These are phyloP conservation scores for Lasiurus cinereus DNA, from an alignment of 2,113 vertebrate species.

Conservation along the genomic window DNA sequence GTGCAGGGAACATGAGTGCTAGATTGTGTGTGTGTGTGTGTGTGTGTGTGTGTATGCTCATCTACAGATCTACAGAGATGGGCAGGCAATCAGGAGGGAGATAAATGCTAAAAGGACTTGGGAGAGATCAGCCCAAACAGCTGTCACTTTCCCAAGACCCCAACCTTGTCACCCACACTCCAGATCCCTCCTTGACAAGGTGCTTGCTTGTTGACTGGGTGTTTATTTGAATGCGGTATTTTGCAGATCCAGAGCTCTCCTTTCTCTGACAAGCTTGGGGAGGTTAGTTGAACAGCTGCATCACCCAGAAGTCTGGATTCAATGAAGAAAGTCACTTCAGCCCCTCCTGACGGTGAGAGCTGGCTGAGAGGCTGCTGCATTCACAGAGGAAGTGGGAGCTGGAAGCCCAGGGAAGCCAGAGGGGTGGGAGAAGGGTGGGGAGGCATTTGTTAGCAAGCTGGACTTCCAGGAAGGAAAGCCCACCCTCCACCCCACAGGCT, in stretches of 20 bases:
- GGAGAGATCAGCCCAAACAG: not conserved
- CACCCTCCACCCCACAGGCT: not conserved
- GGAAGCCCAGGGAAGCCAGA: not conserved
- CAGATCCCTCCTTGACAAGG: not conserved
- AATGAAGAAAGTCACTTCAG: not conserved
- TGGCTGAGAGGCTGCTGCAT: not conserved
- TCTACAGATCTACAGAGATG: not conserved
- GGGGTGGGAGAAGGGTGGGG: not conserved
- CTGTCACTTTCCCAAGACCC: not conserved
- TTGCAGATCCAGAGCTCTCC: not conserved
- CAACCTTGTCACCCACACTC: not conserved
- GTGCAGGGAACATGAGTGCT: not conserved
- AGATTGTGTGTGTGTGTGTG: not conserved
- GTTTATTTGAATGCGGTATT: not conserved
- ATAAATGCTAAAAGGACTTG: not conserved
- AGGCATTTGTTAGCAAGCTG: not conserved
- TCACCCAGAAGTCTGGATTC: not conserved
- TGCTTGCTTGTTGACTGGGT: not conserved
- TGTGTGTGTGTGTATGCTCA: not conserved
- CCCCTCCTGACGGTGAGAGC: not conserved
- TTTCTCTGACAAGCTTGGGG: not conserved
- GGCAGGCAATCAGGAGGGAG: not conserved
- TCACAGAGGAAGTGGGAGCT: not conserved
- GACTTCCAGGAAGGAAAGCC: constrained; percentile 77
- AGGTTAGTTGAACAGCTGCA: not conserved